These are phyloP conservation scores for Leptopilina myrica DNA, from an alignment of 2,888 invertebrate genomes.

Conservation along the genomic window DNA sequence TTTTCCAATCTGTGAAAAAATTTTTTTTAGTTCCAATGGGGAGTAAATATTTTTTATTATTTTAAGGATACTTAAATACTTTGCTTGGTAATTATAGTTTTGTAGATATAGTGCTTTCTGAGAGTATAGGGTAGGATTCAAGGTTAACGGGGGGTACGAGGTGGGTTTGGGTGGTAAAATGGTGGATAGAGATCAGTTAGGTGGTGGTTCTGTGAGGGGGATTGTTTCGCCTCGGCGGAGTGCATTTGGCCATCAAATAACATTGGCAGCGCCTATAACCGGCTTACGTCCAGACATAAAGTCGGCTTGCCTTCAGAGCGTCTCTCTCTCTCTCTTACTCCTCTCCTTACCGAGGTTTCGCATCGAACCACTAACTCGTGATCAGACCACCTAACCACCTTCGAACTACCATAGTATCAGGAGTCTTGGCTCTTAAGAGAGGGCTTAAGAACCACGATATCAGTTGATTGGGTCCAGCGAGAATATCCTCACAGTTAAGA, in stretches of 20 bases:
- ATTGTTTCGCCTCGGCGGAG: conserved; percentile 69
- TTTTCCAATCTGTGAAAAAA: no score
- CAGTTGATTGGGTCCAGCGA: conserved; percentile 72
- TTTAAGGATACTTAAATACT: background rate
- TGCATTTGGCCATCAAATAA: conserved; percentile 77
- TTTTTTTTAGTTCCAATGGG: no score
- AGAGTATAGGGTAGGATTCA: conserved; percentile 9
- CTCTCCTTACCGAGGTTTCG: conserved; percentile 49
- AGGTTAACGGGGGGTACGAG: background rate
- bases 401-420: conserved; percentile 73
- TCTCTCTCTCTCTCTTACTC: no score
- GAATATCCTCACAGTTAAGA: conserved; percentile 30
- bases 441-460: conserved; percentile 73
- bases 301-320: conserved; percentile 66
- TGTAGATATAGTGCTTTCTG: conserved; percentile 4
- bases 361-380: conserved; percentile 75
- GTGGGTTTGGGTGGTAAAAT: conserved; percentile 34
- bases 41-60: conserved; percentile 5
- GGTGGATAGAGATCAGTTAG: conserved; percentile 68
- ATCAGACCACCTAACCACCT: conserved; percentile 72
- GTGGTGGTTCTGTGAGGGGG: conserved; percentile 56
- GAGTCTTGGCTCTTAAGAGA: conserved; percentile 71
- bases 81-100: background rate
- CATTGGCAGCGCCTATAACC: conserved; percentile 76
- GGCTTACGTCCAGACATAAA: conserved; percentile 76